Evolutionary conservation across 2,888 invertebrate genomes (phyloP), one percentile per base, ranked within the genome.

Genomic region (Tipula vernalis): DNA sequence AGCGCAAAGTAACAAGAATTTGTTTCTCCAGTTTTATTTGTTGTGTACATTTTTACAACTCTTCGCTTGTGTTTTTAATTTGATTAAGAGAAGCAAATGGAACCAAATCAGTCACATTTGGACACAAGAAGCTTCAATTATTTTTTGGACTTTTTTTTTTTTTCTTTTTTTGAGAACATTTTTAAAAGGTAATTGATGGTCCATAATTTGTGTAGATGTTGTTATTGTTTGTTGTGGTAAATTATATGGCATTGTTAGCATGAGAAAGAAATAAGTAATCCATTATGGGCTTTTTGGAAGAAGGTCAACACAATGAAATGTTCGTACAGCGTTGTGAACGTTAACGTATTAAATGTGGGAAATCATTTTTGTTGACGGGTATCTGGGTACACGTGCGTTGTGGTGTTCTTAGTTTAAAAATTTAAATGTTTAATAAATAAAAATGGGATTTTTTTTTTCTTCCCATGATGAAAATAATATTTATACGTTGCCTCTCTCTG

Each of bases 61-160:
- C 28, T 8, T 28, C 5, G 28, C 28, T 71, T 71, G 6, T 71
- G 28, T 28, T 71, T 28, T 28, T 28, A 28, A 28, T 28, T 71
- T 71, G 71, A 71, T 71, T 71, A 71, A 71, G 71, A 71, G 71
- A 71, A 71, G 71, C 71, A 71, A 71, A 71, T 71, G 71, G 71
- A 71, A 71, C 71, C 71, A 28, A 71, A 71, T 71, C 71, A 71
- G 71, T 71, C 71, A 71, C 71, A 71, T 71, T 28, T 71, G 71
- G 71, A 71, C 71, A 71, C 71, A 71, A 71, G 71, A 71, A 71
- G 71, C n/a, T 71, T 71, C 71, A 71, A 71, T 71, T 71, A 71
- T 28, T 71, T 51, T 71, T 71, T 71, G 71, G 71, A 71, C 71
- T 71, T 71, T 28, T 71, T 71, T 12, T 71, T 18, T 28, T 18